Evolutionary conservation across 1,140 invertebrate genomes (phyloP).

Genomic region (Anthonomus grandis): DNA sequence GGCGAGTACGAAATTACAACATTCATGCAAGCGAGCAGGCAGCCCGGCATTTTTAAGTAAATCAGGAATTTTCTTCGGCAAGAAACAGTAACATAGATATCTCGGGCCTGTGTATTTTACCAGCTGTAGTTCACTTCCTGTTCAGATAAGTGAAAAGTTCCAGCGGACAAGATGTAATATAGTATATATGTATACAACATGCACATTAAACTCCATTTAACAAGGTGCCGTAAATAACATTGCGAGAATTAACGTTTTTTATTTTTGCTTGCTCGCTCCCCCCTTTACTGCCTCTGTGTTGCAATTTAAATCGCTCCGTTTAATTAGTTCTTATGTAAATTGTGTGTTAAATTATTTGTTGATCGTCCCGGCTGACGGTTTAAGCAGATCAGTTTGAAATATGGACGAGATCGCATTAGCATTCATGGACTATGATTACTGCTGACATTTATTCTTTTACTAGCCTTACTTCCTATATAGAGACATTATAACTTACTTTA

Average conservation of each 20-base stretch:
- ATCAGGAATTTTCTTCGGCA: constrained; percentile 16
- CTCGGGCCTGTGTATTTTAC: constrained; percentile 24
- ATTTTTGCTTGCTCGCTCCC: no score
- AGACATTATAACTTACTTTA: no score
- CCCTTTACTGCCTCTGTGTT: background rate
- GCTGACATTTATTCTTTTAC: no score
- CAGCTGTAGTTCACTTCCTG: constrained; percentile 21
- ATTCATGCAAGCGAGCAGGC: no score
- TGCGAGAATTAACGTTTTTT: constrained; percentile 15
- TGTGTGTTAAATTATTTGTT: constrained; percentile 23
- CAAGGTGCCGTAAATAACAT: constrained; percentile 25
- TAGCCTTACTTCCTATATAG: no score
- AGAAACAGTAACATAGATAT: constrained; percentile 29
- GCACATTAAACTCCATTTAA: constrained; percentile 31
- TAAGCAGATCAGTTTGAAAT: constrained; percentile 15
- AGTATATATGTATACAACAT: constrained; percentile 31
- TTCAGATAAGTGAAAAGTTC: constrained; percentile 31
- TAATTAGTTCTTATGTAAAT: constrained; percentile 27
- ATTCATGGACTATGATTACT: no score
- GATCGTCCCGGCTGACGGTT: background rate
- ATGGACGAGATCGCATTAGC: constrained; percentile 2
- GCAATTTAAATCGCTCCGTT: constrained; percentile 15
- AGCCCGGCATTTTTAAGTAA: constrained; percentile 17
- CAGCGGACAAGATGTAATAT: constrained; percentile 28
- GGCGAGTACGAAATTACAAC: no score